A percentile compares a stretch with the other conserved stretches of the same genome.
Evolutionary conservation across 2,113 vertebrate genomes (phyloP).

Genomic region (Peromyscus californicus): DNA sequence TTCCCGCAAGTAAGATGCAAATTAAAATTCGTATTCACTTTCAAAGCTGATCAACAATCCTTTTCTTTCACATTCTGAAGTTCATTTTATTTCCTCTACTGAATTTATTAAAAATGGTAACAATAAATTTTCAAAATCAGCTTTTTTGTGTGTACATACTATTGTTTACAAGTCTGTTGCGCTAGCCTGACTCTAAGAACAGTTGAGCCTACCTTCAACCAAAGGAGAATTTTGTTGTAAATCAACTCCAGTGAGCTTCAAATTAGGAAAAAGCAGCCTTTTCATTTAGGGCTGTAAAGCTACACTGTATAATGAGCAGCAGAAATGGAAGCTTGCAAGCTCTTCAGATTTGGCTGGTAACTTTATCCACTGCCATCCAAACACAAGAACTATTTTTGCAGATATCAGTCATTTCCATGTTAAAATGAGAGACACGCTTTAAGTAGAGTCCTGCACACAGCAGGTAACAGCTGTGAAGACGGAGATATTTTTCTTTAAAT

Average conservation of each 20-base stretch:
- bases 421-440: constrained; percentile 62
- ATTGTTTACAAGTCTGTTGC: neutral
- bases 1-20: neutral
- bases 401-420: constrained; percentile 59
- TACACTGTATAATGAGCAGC: neutral
- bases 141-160: neutral
- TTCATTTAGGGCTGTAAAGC: neutral
- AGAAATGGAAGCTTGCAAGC: constrained; percentile 38
- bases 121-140: neutral
- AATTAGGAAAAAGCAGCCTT: neutral
- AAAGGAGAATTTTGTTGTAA: constrained; percentile 30
- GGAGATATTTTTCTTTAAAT: constrained; percentile 63
- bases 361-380: constrained; percentile 56
- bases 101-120: neutral
- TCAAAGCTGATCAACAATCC: neutral
- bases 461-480: constrained; percentile 12
- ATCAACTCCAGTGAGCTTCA: constrained; percentile 3
- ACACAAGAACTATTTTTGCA: constrained; percentile 61
- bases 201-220: neutral
- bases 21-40: constrained; percentile 44
- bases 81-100: neutral
- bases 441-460: neutral
- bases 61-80: constrained; percentile 18
- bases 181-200: neutral
- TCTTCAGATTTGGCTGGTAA: constrained; percentile 39